Conservation (phyloP, 2,113 vertebrate genomes). For the Telmatochromis sp. region DNA sequence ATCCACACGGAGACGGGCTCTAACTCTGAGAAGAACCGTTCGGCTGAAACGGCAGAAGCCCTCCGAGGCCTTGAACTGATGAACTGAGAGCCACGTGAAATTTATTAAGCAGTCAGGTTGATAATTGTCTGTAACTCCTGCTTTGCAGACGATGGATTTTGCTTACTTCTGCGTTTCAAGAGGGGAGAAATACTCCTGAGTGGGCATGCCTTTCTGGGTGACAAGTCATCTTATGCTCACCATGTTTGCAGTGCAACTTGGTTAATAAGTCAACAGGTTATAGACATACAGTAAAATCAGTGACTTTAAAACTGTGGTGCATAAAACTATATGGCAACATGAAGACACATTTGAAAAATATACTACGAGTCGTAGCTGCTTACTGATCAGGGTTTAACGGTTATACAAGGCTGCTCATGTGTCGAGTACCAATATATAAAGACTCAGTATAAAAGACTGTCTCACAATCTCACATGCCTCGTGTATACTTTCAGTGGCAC, state of each 20-base stretch:
- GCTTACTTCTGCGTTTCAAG: constrained; percentile 17
- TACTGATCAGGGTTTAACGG: neutral
- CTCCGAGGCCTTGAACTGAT: neutral
- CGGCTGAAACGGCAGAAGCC: neutral
- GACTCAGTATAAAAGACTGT: neutral
- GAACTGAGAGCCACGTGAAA: neutral
- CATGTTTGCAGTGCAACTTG: neutral
- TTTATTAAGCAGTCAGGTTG: neutral
- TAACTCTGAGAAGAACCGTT: neutral
- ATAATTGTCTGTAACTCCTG: constrained; percentile 4
- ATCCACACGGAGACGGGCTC: neutral
- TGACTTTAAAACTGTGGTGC: neutral
- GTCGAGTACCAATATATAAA: neutral
- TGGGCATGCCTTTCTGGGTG: neutral
- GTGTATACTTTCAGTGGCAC: neutral
- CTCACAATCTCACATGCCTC: neutral
- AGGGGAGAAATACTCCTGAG: neutral
- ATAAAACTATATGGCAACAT: neutral
- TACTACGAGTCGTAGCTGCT: neutral
- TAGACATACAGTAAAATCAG: neutral
- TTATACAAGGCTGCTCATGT: neutral
- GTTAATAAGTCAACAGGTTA: constrained; percentile 20
- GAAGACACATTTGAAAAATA: neutral
- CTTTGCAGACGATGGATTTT: neutral
- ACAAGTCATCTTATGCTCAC: neutral